Base-by-base conservation (phyloP, 2,113 vertebrate species). In the Holacanthus passer region DNA sequence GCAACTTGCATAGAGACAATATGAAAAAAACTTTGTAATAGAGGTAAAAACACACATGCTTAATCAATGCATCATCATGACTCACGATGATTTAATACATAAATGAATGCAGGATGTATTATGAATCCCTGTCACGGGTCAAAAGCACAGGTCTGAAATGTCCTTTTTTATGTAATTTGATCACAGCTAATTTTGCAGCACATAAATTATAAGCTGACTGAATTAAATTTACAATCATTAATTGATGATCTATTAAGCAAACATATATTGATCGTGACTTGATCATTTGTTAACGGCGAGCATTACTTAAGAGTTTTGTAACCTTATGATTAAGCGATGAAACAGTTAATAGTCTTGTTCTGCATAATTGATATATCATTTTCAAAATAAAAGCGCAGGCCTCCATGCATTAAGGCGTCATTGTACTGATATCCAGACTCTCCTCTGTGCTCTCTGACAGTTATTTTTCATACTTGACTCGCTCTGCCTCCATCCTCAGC, bases 401-500 rank as follows among this genome's bases (percentile, higher is more conserved):
- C 47, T 19, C 22, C 41, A 5, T 69, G 72, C 16, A 12, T 43
- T 29, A 8, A 32, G 4, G 20, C 59, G 17, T 68, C 5, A 19
- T n/a, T 56, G 73, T 63, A 1, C 19, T 50, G 64, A 56, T 35
- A 37, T 56, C 41, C 50, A 19, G 60, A 20, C 35, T 72, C 16
- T 78, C 55, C 41, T 85, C 62, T 79, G 58, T 77, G 32, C 73
- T 22, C 53, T 52, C 53, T 72, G 73, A 64, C 63, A 75, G 68
- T 55, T 37, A 41, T 37, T 41, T 35, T 73, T 45, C 14, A 56
- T 22, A 17, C 52, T 45, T 9, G 68, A 73, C 56, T 60, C 22
- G 79, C 58, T 76, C 62, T 60, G 79, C 14, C 55, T 70, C 29
- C 65, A 35, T 39, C 31, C 81, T 37, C 84, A 85, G 82, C 82